Percentiles rank a stretch among this genome's conserved stretches.
Conservation (phyloP, 1,140 invertebrate species). For the Catajapyx aquilonaris region DNA sequence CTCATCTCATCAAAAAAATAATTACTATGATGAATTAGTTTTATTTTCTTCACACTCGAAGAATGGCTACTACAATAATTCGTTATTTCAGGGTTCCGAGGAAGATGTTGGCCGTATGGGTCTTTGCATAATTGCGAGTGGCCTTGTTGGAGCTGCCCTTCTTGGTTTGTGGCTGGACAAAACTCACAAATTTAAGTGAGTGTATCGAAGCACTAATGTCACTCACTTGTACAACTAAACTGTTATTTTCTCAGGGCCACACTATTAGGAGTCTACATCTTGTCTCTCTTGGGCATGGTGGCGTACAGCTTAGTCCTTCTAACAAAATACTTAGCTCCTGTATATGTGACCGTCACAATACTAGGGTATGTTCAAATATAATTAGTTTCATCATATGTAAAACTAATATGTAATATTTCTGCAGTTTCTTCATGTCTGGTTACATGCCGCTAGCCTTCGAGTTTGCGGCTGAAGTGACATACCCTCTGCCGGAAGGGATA, state of each 20-base stretch:
- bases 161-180: slow-evolving; percentile 72
- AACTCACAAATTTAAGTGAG: slow-evolving; percentile 61
- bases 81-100: slow-evolving; percentile 34
- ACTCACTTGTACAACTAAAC: slow-evolving; percentile 2
- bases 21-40: too few relatives aligned
- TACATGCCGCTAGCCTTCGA: slow-evolving; percentile 91
- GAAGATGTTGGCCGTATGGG: slow-evolving; percentile 68
- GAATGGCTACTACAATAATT: slow-evolving; percentile 17
- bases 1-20: too few relatives aligned
- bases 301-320: slow-evolving; percentile 65
- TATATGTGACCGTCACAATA: slow-evolving; percentile 58
- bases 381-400: too few relatives aligned
- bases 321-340: slow-evolving; percentile 37
- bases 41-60: too few relatives aligned
- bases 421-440: slow-evolving; percentile 92
- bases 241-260: slow-evolving; percentile 44
- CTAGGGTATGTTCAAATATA: slow-evolving; percentile 43
- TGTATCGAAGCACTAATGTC: slow-evolving; percentile 9
- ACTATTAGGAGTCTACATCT: slow-evolving; percentile 61
- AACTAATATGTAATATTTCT: too few relatives aligned
- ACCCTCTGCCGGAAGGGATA: slow-evolving; percentile 81
- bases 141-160: slow-evolving; percentile 70
- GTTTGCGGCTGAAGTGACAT: slow-evolving; percentile 83
- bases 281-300: slow-evolving; percentile 68
- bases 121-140: slow-evolving; percentile 64